These are phyloP conservation scores for Anoplophora glabripennis DNA, from an alignment of 1,140 invertebrate species.

Conservation along the genomic window DNA sequence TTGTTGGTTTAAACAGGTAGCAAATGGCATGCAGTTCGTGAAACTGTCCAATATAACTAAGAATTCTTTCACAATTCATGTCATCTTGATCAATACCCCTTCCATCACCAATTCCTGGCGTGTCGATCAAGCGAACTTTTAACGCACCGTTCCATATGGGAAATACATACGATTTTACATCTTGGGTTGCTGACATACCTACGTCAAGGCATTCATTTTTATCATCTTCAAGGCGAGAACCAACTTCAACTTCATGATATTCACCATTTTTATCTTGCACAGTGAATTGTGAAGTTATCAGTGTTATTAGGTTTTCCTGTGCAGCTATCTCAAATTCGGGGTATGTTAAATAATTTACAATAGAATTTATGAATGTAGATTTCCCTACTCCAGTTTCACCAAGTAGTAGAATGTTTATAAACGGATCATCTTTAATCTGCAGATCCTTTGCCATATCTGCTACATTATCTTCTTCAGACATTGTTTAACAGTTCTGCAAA, in stretches of 20 bases:
- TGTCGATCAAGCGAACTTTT: constrained; percentile 39
- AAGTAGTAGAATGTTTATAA: constrained; percentile 42
- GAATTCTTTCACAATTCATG: constrained; percentile 41
- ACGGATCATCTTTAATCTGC: constrained; percentile 16
- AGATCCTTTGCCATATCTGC: background rate
- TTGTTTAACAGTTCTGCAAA: no score
- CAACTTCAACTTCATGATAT: constrained; percentile 15
- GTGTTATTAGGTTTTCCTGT: constrained; percentile 23
- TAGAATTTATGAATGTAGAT: constrained; percentile 44
- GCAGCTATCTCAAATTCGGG: constrained; percentile 30
- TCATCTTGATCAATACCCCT: constrained; percentile 39
- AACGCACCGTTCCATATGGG: constrained; percentile 25
- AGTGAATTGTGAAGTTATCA: constrained; percentile 37
- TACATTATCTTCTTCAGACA: no score
- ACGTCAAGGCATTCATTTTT: constrained; percentile 30
- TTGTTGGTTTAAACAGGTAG: constrained; percentile 37
- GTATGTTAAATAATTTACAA: constrained; percentile 41
- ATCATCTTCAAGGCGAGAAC: constrained; percentile 28
- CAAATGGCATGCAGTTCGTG: constrained; percentile 41
- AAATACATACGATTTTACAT: constrained; percentile 39
- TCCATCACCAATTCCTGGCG: constrained; percentile 40
- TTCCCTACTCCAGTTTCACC: constrained; percentile 44
- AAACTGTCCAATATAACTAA: constrained; percentile 35
- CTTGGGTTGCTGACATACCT: constrained; percentile 39
- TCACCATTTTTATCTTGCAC: constrained; percentile 32